Percentiles rank a stretch among this genome's conserved stretches.
These are phyloP conservation scores for Noctua janthina DNA, from an alignment of 2,888 invertebrate species.

Conservation along the genomic window DNA sequence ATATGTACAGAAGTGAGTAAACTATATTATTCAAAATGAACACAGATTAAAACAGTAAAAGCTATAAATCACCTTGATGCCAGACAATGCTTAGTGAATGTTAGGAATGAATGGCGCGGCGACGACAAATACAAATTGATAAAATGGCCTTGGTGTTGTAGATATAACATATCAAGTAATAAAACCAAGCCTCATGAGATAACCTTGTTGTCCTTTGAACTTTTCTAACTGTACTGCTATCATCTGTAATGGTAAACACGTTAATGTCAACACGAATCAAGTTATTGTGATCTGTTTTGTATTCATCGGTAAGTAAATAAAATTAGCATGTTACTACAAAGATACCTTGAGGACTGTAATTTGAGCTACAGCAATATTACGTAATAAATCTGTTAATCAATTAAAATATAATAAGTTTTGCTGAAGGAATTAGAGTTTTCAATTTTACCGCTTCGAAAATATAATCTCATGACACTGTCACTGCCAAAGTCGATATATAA, in stretches of 20 bases:
- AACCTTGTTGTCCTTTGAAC: slow-evolving; percentile 64
- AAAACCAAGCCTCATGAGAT: slow-evolving; percentile 48
- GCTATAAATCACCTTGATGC: slow-evolving; percentile 18
- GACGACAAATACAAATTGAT: slow-evolving; percentile 37
- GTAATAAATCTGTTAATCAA: background rate
- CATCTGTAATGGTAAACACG: slow-evolving; percentile 17
- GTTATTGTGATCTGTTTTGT: background rate
- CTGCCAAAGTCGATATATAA: background rate
- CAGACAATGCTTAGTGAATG: slow-evolving; percentile 34
- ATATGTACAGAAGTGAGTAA: background rate
- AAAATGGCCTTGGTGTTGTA: slow-evolving; percentile 57
- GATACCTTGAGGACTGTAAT: background rate
- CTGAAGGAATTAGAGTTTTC: slow-evolving; percentile 7
- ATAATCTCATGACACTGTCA: background rate
- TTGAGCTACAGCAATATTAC: background rate
- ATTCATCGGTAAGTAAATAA: background rate
- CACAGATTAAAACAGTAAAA: slow-evolving; percentile 1
- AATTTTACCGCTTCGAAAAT: slow-evolving; percentile 30
- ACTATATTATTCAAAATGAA: background rate
- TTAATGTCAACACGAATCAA: slow-evolving; percentile 17
- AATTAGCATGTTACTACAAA: background rate
- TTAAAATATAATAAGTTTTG: background rate
- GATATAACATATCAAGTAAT: slow-evolving; percentile 48
- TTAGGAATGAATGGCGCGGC: slow-evolving; percentile 18
- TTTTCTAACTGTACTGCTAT: slow-evolving; percentile 25